Evolutionary conservation across 2,888 invertebrate species (phyloP).

Genomic region (Rhingia campestris): DNA sequence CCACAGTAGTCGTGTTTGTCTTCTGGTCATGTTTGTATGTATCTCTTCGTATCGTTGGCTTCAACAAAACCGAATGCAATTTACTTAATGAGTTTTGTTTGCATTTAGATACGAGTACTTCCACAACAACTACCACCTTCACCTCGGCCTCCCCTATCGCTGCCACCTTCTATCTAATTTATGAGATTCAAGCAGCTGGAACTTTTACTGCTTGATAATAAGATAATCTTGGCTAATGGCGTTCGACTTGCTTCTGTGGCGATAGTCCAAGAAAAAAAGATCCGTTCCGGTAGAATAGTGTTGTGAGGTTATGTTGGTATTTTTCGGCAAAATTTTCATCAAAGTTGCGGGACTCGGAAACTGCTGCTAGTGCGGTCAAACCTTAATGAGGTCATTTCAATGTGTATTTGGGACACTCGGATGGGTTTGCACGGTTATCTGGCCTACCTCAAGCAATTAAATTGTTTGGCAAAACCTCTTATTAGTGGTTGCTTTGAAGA

Average conservation of each 20-base stretch:
- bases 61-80: conserved; percentile 61
- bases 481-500: background rate
- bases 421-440: conserved; percentile 11
- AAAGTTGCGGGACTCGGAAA: conserved; percentile 38
- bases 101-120: conserved; percentile 9
- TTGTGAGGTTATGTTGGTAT: conserved; percentile 20
- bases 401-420: conserved; percentile 10
- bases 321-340: conserved; percentile 16
- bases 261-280: conserved; percentile 13
- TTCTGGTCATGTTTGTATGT: conserved; percentile 19
- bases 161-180: conserved; percentile 41
- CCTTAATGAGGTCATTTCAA: conserved; percentile 16
- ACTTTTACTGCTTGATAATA: conserved; percentile 61
- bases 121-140: conserved; percentile 5
- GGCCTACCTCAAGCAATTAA: conserved; percentile 32
- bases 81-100: conserved; percentile 59
- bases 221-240: conserved; percentile 56
- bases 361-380: background rate
- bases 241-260: conserved; percentile 25
- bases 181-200: conserved; percentile 48
- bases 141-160: conserved; percentile 6
- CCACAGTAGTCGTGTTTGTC: background rate
- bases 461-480: conserved; percentile 5
- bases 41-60: conserved; percentile 1
- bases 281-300: conserved; percentile 22